Conservation (phyloP, 2,113 vertebrate species). For the Tylochromis polylepis region DNA sequence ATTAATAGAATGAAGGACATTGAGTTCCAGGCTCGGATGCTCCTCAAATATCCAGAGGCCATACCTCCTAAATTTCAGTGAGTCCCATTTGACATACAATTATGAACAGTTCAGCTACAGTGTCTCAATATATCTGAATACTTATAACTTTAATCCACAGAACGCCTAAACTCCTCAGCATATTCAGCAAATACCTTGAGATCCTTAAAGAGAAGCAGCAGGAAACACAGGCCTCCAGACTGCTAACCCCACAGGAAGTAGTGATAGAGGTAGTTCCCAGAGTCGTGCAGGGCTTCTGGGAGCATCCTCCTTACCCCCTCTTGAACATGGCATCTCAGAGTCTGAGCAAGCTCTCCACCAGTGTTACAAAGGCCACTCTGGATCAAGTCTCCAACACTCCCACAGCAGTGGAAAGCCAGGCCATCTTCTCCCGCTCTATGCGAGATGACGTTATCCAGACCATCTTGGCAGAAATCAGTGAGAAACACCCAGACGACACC, state of each 20-base stretch:
- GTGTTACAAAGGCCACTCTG: neutral
- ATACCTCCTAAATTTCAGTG: neutral
- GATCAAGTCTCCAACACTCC: neutral
- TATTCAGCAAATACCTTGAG: neutral
- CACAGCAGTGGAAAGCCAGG: fast-evolving
- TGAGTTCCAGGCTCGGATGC: neutral
- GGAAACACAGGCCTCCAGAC: neutral
- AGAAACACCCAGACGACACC: fast-evolving
- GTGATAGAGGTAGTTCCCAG: neutral
- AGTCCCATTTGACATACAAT: neutral
- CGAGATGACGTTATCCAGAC: neutral
- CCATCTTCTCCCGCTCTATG: neutral
- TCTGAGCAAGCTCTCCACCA: neutral
- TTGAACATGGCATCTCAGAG: neutral
- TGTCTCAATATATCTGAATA: neutral
- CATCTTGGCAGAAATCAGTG: neutral
- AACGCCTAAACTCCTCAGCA: neutral
- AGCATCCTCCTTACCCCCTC: neutral
- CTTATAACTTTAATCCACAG: neutral
- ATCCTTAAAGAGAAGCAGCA: neutral
- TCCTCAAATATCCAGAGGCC: neutral
- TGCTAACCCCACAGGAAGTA: neutral
- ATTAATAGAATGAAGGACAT: neutral
- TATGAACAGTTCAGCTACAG: neutral
- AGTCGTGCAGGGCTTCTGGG: neutral